Evolutionary conservation across 2,888 invertebrate species (phyloP).

Genomic region (Xylota sylvarum): DNA sequence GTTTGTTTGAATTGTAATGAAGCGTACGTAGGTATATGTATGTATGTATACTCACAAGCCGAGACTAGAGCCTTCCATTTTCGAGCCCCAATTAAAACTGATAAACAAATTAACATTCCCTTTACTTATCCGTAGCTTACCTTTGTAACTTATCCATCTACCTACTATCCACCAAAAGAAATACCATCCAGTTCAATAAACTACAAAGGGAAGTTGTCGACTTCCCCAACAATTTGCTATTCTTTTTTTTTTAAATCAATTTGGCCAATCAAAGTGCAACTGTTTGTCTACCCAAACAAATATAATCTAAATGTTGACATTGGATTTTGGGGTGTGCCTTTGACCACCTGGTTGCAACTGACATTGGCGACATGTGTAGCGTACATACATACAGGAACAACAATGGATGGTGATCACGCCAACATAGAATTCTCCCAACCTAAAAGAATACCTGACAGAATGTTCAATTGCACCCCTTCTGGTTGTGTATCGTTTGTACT

Average conservation of each 20-base stretch:
- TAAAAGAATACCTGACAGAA: constrained; percentile 60
- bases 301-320: constrained; percentile 57
- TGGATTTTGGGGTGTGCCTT: constrained; percentile 53
- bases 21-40: too few species aligned
- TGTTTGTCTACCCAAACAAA: constrained; percentile 66
- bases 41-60: too few species aligned
- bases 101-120: too few species aligned
- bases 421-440: constrained; percentile 31
- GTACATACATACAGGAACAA: constrained; percentile 40
- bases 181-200: neutral
- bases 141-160: too few species aligned
- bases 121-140: too few species aligned
- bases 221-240: neutral
- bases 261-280: constrained; percentile 60
- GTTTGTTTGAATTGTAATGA: too few species aligned
- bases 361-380: constrained; percentile 50
- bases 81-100: too few species aligned
- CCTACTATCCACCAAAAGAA: too few species aligned
- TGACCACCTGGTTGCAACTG: constrained; percentile 69
- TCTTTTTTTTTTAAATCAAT: constrained; percentile 40
- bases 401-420: constrained; percentile 41
- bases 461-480: constrained; percentile 65
- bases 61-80: too few species aligned
- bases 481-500: constrained; percentile 1
- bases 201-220: neutral